Base-by-base conservation (phyloP, 2,888 invertebrate genomes). In the Xanthorhoe spadicearia region DNA sequence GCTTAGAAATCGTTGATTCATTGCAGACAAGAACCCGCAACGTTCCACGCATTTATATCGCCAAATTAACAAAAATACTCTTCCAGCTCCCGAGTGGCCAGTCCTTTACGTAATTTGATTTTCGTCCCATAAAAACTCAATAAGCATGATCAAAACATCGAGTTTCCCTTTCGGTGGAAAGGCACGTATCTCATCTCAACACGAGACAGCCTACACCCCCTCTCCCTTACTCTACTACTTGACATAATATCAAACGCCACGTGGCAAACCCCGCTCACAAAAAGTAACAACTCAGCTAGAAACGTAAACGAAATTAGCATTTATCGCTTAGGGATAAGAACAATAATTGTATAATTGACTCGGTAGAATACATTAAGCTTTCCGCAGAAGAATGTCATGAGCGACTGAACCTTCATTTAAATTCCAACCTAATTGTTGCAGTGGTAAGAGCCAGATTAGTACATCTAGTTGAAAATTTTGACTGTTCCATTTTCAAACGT, bases 131-230 rank as follows among this genome's bases (percentile, higher is more conserved):
- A 57, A 60, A 70, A 70, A 69, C 57, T 60, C 61, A 64, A 64
- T 64, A 79, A 76, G 75, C 75, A 75, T 73, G 78, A 84, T 86
- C 74, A 83, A 86, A 89, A 88, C 86, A 88, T 56, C 81, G 78
- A 83, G 84, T 87, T 67, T 88, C 88, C 86, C 87, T 90, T 88
- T 88, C 88, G 82, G 84, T 83, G 78, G 77, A 81, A 84, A 87
- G 82, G 86, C 85, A 49, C 56, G 46, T 59, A 82, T 84, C 86
- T 87, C 84, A 83, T 84, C 86, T 87, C 84, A 82, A 79, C 83
- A 85, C 79, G 84, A 80, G 80, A 87, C 66, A 74, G 71, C 77
- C 77, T 76, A 72, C 79, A 66, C 66, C 74, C n/a, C 75, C 66
- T 85, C 86, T 84, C 85, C 28, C 57, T 69, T 74, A 87, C 83